These are phyloP conservation scores for Zenarchopterus dispar DNA, from an alignment of 2,797 vertebrate genomes.

Conservation along the genomic window DNA sequence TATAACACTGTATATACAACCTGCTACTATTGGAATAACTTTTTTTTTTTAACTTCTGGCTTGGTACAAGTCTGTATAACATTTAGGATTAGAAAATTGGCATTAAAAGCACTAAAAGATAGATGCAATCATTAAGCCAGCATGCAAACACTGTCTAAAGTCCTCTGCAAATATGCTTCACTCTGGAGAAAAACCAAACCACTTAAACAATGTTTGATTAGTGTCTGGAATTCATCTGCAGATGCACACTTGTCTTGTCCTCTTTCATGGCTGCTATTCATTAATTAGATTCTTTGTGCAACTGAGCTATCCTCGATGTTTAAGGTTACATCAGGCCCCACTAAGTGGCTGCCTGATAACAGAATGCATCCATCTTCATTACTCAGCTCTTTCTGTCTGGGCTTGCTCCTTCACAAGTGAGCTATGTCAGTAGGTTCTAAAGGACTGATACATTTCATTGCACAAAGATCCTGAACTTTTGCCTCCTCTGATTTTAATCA, in stretches of 20 bases:
- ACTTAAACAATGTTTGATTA: slow-evolving; percentile 88
- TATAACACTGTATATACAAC: too few species aligned
- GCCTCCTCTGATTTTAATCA: slow-evolving; percentile 88
- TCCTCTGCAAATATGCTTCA: slow-evolving; percentile 59
- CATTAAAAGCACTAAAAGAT: slow-evolving; percentile 34
- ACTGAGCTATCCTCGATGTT: slow-evolving; percentile 94
- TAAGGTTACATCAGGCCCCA: slow-evolving; percentile 96
- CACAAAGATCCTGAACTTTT: slow-evolving; percentile 93
- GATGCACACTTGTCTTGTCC: slow-evolving; percentile 90
- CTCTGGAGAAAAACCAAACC: slow-evolving; percentile 68
- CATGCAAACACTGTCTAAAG: slow-evolving; percentile 59
- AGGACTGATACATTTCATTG: slow-evolving; percentile 91
- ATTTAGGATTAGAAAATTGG: slow-evolving; percentile 5
- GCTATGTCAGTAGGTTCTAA: slow-evolving; percentile 87
- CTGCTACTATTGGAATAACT: too few species aligned
- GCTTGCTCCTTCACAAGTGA: slow-evolving; percentile 87
- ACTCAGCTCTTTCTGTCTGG: slow-evolving; percentile 90
- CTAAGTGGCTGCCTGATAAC: slow-evolving; percentile 98
- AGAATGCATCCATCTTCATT: slow-evolving; percentile 98
- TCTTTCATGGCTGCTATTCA: slow-evolving; percentile 90
- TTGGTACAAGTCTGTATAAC: slow-evolving; percentile 3
- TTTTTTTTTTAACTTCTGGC: not conserved
- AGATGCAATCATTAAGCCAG: slow-evolving; percentile 54
- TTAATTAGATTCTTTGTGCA: slow-evolving; percentile 97
- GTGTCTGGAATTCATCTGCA: slow-evolving; percentile 90